Evolutionary conservation across 2,797 vertebrate genomes (phyloP), one percentile per base, ranked within the genome.

Genomic region (Selene dorsalis): DNA sequence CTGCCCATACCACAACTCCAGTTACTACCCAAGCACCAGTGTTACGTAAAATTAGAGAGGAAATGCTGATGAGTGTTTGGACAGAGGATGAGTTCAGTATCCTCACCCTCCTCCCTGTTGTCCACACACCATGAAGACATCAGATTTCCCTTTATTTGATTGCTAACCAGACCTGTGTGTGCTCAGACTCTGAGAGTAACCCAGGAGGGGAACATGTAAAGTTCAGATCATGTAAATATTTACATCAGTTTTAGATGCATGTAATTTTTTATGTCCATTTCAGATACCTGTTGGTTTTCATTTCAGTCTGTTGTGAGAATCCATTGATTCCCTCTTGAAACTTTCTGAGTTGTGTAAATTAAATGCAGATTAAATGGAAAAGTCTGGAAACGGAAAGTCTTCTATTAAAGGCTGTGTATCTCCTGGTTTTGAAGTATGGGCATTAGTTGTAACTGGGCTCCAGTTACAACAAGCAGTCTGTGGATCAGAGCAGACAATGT

Each of bases 31-130:
- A 52, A 35, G 39, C 56, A 45, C 32, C 38, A 53, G 48, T 65
- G 72, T 79, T 63, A 57, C 18, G 50, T 76, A 1, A 74, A 72
- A 83, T 76, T 76, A 82, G 45, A 85, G 69, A 68, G 75, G 75
- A 59, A 78, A 60, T 62, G 30, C 61, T 73, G 67, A 77, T 63
- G 71, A 75, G 26, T 79, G 59, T 79, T 80, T 80, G 61, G 56
- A 82, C 74, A 73, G n/a, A 56, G 16, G 39, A 82, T 67, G 61
- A 56, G 64, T 66, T 70, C 30, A 66, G 38, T 66, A 17, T 55
- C 39, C 57, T 59, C 7, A 38, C 18, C 11, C 17, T 20, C 22
- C 8, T 14, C 12, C 16, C 3, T 11, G 30, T 68, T 28, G 53
- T 67, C 47, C 32, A 48, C 22, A 30, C 48, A 5, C 48, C 55